Evolutionary conservation across 1,140 invertebrate genomes (phyloP).

Genomic region (Achroia grisella): DNA sequence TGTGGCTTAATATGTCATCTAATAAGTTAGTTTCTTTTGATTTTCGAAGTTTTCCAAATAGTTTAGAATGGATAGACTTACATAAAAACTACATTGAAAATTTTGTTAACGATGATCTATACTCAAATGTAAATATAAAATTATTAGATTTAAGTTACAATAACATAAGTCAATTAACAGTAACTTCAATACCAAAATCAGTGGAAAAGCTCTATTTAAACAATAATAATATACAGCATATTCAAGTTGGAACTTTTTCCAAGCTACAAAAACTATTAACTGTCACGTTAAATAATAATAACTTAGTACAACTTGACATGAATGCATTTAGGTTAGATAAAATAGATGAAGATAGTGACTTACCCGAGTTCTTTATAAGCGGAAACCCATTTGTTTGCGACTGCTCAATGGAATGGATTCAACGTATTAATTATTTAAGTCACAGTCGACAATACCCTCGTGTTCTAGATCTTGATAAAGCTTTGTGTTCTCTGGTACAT

Average conservation of each 20-base stretch:
- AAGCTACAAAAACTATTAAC: conserved; percentile 80
- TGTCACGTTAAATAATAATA: conserved; percentile 85
- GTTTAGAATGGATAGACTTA: conserved; percentile 81
- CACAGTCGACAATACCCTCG: conserved; percentile 84
- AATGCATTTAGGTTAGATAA: conserved; percentile 80
- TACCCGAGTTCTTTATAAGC: conserved; percentile 86
- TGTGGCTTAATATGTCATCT: conserved; percentile 83
- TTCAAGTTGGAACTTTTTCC: conserved; percentile 83
- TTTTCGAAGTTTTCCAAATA: conserved; percentile 79
- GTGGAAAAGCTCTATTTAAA: conserved; percentile 85
- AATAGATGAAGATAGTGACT: conserved; percentile 77
- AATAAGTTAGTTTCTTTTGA: conserved; percentile 81
- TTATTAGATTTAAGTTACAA: conserved; percentile 86
- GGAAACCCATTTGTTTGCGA: conserved; percentile 89
- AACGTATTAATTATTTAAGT: conserved; percentile 82
- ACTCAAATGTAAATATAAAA: conserved; percentile 76
- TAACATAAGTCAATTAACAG: conserved; percentile 78
- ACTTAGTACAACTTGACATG: conserved; percentile 82
- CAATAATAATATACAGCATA: conserved; percentile 81
- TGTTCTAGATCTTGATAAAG: conserved; percentile 88
- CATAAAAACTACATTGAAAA: conserved; percentile 78
- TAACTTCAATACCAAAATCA: conserved; percentile 80
- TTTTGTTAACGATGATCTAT: conserved; percentile 54
- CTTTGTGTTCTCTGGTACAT: conserved; percentile 87
- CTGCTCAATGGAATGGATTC: conserved; percentile 90